Evolutionary conservation across 2,797 vertebrate species (phyloP), one percentile per base, ranked within the genome.

Genomic region (Aplochiton taeniatus): DNA sequence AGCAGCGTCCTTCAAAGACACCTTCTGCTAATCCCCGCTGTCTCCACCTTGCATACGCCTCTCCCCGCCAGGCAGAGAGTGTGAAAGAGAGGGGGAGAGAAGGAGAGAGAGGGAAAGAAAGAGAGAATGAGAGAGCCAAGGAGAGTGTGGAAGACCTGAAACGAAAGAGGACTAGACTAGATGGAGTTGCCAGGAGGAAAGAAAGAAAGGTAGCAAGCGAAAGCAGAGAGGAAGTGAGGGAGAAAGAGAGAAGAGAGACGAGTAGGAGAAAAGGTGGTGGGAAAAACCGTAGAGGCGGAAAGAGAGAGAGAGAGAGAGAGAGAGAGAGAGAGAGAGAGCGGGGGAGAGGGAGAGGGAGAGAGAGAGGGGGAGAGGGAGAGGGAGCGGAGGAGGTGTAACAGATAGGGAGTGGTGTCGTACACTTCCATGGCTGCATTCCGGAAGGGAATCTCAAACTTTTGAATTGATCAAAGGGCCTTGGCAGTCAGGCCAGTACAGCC

Each of bases 1-100:
- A 64, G 70, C 76, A 58, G 45, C 70, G 50, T 59, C 66, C 70
- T 83, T 86, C 76, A 84, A 85, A 84, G 76, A 77, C 20, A 73
- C 80, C 81, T 77, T 85, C 76, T 82, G 78, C 76, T 78, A 69
- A 73, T 71, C 70, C 68, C 63, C 52, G 65, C 76, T 31, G 31
- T 82, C 75, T 87, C 75, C 59, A 18, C 65, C 74, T n/a, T 78
- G 71, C 66, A 60, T 69, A 46, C 51, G 3, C 58, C 69, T 75
- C 72, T 70, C 78, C 73, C 65, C 77, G 79, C 70, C 81, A 77
- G 74, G 71, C 70, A 66, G 63, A 81, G 41, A 52, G 74, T 72
- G 65, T 71, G 53, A 76, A 73, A 61, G 51, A 70, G 70, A 57
- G 59, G 58, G 73, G 31, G 20, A 63, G 42, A 69, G 58, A 46